Conservation (phyloP, 2,888 invertebrate genomes). For the Epicampocera succincta region DNA sequence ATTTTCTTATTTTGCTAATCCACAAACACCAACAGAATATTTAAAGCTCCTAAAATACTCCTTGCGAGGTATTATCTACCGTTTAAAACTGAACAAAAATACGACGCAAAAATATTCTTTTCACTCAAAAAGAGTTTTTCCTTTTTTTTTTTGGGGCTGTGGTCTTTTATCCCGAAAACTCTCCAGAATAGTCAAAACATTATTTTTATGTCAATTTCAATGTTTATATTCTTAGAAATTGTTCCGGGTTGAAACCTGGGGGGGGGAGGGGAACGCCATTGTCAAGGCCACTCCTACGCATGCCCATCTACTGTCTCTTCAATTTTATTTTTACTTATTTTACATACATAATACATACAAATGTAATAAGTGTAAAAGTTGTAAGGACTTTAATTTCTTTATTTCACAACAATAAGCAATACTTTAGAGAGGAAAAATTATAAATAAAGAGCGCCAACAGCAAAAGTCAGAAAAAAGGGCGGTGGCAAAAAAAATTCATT, state of each 20-base stretch:
- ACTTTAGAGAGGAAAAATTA: neutral
- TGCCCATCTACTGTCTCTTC: conserved; percentile 29
- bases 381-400: conserved; percentile 43
- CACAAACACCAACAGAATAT: neutral
- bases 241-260: neutral
- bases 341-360: no score
- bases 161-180: conserved; percentile 39
- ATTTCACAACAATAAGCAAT: conserved; percentile 56
- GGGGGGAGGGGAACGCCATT: neutral
- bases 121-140: conserved; percentile 9
- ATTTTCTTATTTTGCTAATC: no score
- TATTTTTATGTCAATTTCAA: neutral
- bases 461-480: neutral
- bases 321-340: neutral
- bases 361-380: no score
- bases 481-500: no score
- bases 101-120: conserved; percentile 50
- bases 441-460: neutral
- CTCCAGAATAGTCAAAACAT: conserved; percentile 12
- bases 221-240: neutral
- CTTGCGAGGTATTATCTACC: neutral
- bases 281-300: conserved; percentile 42
- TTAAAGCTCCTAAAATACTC: neutral
- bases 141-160: conserved; percentile 35
- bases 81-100: conserved; percentile 10